Percentiles rank a stretch among this genome's conserved stretches.
Evolutionary conservation across 2,888 invertebrate species (phyloP).

Genomic region (Tupiocoris notatus): DNA sequence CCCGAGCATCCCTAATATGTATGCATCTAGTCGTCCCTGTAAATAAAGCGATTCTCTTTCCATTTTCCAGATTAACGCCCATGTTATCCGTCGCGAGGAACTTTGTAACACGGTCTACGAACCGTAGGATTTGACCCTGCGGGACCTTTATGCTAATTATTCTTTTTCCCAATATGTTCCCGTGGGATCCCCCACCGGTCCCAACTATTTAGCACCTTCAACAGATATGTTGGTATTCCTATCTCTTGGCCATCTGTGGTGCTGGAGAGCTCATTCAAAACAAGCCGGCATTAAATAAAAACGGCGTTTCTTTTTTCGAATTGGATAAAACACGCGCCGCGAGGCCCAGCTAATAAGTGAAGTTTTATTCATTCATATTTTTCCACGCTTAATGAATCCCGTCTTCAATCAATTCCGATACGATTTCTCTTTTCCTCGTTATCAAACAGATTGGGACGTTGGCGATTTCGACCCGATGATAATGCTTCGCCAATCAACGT

Average conservation of each 20-base stretch:
- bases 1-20: no score
- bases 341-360: constrained; percentile 22
- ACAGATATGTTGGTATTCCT: constrained; percentile 13
- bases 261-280: constrained; percentile 27
- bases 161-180: constrained; percentile 29
- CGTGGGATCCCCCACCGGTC: constrained; percentile 34
- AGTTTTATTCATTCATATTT: constrained; percentile 31
- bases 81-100: not conserved
- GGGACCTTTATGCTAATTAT: constrained; percentile 34
- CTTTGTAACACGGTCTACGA: no score
- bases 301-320: constrained; percentile 18
- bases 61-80: not conserved
- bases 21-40: no score
- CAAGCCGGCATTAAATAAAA: constrained; percentile 33
- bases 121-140: not conserved
- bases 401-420: not conserved
- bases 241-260: constrained; percentile 21
- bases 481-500: no score
- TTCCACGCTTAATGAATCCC: constrained; percentile 28
- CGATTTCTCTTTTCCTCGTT: not conserved
- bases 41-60: not conserved
- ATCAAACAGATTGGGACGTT: no score
- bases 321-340: constrained; percentile 26
- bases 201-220: constrained; percentile 33
- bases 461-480: no score